Base-by-base conservation (phyloP, 2,113 vertebrate genomes). In the Mustela nigripes region DNA sequence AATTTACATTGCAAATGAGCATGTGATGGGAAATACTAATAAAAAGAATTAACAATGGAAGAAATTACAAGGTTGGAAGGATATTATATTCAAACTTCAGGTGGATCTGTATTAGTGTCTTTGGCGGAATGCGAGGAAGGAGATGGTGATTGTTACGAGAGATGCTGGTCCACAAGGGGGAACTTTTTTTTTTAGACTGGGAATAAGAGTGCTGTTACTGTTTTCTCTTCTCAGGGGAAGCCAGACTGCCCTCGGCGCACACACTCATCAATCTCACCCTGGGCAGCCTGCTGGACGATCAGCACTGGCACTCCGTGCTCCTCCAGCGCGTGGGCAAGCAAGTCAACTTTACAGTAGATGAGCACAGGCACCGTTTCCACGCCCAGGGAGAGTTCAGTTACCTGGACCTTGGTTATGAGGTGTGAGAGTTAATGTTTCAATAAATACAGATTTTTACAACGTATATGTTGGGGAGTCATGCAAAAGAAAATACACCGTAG, bases 321-420 rank as follows among this genome's bases (percentile, higher is more conserved):
- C 97, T 99, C 97, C 99, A 99, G 97, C 98, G 98, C 36, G 97
- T 99, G 98, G 99, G 98, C 98, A 98, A 98, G 58, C 99, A 99
- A 97, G 98, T 99, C 97, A 99, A 99, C 99, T 99, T 99, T 95
- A 99, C 99, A 0, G 99, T 99, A 98, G 99, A 99, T 97, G 99
- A 99, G 97, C 99, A 99, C 94, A 99, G 98, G 62, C 98, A 98
- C 91, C 98, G 97, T 98, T 99, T 99, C 98, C 99, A 98, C 58
- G 95, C 99, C 88, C 99, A 99, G 56, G 98, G 99, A 53, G 98
- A 99, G 86, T 98, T 99, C 97, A 98, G 73, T 98, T 99, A 99
- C 98, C 99, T 99, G 99, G 99, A 99, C 79, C 99, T 99, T 95
- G 98, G 98, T 97, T 97, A 99, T 96, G 99, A 99, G 99, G 99